Evolutionary conservation across 2,113 vertebrate species (phyloP).

Genomic region (Phrynocephalus versicolor): DNA sequence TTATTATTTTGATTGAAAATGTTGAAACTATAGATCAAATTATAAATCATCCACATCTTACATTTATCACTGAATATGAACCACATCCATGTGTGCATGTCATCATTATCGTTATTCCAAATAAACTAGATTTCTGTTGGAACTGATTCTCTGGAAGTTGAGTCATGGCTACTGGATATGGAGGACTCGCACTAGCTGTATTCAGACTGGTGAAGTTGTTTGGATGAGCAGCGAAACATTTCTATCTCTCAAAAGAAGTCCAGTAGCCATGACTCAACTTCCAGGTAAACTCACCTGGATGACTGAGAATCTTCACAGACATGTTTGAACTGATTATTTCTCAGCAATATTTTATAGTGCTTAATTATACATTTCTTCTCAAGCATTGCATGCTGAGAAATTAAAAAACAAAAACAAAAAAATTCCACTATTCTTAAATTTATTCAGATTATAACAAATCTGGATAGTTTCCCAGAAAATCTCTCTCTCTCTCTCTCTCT

Average conservation of each 20-base stretch:
- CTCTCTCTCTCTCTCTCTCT: too few species aligned
- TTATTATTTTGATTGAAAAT: background rate
- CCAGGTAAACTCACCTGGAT: too few species aligned
- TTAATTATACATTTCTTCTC: background rate
- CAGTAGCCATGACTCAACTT: too few species aligned
- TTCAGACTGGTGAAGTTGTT: too few species aligned
- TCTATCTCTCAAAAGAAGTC: too few species aligned
- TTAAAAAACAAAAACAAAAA: too few species aligned
- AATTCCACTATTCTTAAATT: background rate
- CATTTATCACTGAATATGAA: background rate
- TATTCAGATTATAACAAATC: background rate
- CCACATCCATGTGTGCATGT: background rate
- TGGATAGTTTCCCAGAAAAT: conserved; percentile 9
- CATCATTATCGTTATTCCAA: background rate
- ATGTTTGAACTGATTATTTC: background rate
- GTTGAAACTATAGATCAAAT: background rate
- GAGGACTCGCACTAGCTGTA: too few species aligned
- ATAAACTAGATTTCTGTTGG: background rate
- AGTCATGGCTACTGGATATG: too few species aligned
- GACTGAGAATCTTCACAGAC: too few species aligned
- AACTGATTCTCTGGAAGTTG: too few species aligned
- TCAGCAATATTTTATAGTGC: background rate
- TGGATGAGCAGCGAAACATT: too few species aligned
- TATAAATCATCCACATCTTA: background rate
- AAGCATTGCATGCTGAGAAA: background rate